A percentile compares a stretch with the other conserved stretches of the same genome.
Evolutionary conservation across 2,113 vertebrate species (phyloP).

Genomic region (Colaptes auratus): DNA sequence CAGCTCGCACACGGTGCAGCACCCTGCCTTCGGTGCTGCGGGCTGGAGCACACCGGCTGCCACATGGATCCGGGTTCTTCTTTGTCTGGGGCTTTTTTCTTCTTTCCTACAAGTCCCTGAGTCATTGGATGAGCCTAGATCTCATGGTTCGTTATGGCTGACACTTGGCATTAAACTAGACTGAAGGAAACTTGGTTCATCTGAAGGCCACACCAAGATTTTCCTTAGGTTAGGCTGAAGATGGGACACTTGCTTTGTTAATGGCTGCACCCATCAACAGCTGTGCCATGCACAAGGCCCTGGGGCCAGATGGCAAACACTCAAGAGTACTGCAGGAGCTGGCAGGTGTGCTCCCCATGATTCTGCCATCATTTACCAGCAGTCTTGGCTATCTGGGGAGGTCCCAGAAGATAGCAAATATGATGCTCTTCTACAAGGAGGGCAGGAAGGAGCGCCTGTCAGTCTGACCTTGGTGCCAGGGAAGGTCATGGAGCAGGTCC

Average conservation of each 20-base stretch:
- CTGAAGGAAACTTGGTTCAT: neutral
- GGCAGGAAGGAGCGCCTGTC: too few relatives aligned
- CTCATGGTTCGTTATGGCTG: accelerated
- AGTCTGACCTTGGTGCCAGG: too few relatives aligned
- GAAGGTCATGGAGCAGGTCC: too few relatives aligned
- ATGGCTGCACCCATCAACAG: neutral
- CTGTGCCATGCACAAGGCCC: neutral
- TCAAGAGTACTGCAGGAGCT: too few relatives aligned
- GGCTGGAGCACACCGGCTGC: accelerated
- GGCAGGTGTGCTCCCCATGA: too few relatives aligned
- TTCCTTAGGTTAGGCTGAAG: neutral
- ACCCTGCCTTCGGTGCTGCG: accelerated
- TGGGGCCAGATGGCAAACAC: too few relatives aligned
- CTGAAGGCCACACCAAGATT: neutral
- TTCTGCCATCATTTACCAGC: too few relatives aligned
- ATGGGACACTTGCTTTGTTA: accelerated
- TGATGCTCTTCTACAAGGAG: too few relatives aligned
- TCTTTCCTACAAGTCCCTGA: neutral
- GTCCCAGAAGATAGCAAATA: too few relatives aligned
- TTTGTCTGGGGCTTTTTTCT: neutral
- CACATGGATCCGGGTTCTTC: accelerated
- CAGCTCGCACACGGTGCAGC: neutral
- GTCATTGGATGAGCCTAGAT: accelerated
- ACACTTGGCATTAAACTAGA: neutral
- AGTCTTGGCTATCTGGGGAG: too few relatives aligned